A percentile compares a stretch with the other conserved stretches of the same genome.
These are phyloP conservation scores for Tringa solitaria DNA, from an alignment of 2,113 vertebrate species.

Conservation along the genomic window DNA sequence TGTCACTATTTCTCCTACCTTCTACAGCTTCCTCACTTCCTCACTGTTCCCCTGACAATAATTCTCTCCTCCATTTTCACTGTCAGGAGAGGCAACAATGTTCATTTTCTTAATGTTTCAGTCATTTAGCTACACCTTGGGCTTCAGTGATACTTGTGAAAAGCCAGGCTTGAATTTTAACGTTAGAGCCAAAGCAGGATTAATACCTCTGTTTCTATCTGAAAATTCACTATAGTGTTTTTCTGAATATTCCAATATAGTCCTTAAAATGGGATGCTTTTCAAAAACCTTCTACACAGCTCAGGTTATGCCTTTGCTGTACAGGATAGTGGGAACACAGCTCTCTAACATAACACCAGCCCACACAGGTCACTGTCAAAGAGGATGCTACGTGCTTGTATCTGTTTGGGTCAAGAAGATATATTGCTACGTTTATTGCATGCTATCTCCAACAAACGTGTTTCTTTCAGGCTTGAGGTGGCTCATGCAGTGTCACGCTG, in stretches of 20 bases:
- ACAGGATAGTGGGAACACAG: not conserved
- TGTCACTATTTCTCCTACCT: not conserved
- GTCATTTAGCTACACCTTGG: not conserved
- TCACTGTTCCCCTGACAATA: not conserved
- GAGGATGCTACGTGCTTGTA: not conserved
- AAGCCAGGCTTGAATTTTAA: not conserved
- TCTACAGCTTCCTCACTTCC: not conserved
- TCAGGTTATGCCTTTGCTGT: not conserved
- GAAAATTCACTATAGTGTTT: not conserved
- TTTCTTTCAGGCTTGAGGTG: not conserved
- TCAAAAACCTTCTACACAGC: not conserved
- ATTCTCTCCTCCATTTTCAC: not conserved
- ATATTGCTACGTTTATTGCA: not conserved
- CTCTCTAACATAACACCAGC: not conserved
- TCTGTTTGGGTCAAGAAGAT: not conserved
- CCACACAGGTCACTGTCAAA: not conserved
- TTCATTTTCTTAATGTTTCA: not conserved
- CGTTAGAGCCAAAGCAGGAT: not conserved
- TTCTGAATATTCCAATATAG: not conserved
- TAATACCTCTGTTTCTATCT: not conserved
- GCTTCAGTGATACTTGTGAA: not conserved
- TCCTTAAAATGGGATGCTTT: not conserved
- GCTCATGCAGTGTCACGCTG: not conserved
- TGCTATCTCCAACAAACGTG: accelerated
- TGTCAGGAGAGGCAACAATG: not conserved